Conservation (phyloP, 2,888 invertebrate species). For the Ischnura elegans region DNA sequence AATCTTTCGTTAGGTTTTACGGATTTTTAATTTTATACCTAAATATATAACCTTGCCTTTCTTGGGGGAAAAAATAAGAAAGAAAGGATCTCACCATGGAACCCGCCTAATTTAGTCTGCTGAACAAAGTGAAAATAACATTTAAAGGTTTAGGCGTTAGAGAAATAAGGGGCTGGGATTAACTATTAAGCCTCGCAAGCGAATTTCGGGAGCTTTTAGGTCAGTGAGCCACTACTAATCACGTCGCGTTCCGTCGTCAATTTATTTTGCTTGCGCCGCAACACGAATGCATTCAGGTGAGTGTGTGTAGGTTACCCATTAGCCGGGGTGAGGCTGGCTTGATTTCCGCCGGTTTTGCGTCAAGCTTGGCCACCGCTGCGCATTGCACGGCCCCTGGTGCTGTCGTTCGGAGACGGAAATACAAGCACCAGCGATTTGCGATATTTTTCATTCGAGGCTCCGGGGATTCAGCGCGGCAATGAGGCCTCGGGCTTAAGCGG, state of each 20-base stretch:
- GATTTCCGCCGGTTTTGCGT: not conserved
- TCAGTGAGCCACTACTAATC: not conserved
- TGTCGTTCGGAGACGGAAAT: not conserved
- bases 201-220: not conserved
- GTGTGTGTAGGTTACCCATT: not conserved
- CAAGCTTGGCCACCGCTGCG: not conserved
- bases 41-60: not conserved
- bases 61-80: not conserved
- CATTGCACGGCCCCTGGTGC: not conserved
- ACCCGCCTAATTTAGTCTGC: not conserved
- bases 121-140: not conserved
- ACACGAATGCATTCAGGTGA: not conserved
- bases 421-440: not conserved
- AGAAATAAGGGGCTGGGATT: not conserved
- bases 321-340: not conserved
- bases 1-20: not conserved
- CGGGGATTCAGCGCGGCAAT: too few relatives aligned
- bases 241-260: not conserved
- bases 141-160: not conserved
- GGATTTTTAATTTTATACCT: not conserved
- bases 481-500: too few relatives aligned
- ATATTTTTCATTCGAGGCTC: not conserved
- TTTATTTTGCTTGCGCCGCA: not conserved
- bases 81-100: not conserved
- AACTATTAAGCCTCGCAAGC: not conserved